A percentile compares a stretch with the other conserved stretches of the same genome.
Conservation (phyloP, 1,140 invertebrate species). For the Bombus turneri region DNA sequence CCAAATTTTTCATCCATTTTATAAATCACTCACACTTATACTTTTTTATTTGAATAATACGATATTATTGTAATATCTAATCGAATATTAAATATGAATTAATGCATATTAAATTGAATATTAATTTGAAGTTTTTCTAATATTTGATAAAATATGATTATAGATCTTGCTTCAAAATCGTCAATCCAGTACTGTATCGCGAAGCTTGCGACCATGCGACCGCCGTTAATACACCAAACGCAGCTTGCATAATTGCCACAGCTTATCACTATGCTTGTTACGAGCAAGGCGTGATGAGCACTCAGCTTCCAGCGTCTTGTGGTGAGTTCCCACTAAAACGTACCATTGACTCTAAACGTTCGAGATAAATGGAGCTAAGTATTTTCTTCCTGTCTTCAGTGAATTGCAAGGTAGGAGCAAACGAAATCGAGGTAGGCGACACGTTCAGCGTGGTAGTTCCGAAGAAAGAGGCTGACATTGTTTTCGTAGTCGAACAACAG, state of each 20-base stretch:
- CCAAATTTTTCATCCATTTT: no score
- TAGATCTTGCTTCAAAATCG: conserved; percentile 79
- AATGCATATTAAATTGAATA: no score
- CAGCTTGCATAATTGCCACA: conserved; percentile 84
- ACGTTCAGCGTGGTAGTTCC: conserved; percentile 86
- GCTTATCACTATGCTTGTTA: conserved; percentile 85
- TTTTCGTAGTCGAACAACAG: conserved; percentile 87
- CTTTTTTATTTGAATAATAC: no score
- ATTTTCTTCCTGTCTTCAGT: conserved; percentile 69
- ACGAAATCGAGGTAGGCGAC: conserved; percentile 83
- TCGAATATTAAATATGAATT: no score
- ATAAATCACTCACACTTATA: no score
- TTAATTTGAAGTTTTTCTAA: neutral
- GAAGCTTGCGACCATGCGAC: conserved; percentile 86
- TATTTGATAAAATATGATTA: conserved; percentile 39
- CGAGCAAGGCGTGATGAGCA: conserved; percentile 79
- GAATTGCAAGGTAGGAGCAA: conserved; percentile 84
- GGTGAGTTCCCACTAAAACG: conserved; percentile 2
- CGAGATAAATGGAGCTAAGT: neutral
- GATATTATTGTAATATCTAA: no score
- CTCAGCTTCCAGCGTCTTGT: neutral
- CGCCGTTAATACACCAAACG: conserved; percentile 76
- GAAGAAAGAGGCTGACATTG: conserved; percentile 88
- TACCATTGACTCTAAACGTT: neutral
- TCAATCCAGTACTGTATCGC: conserved; percentile 81